These are phyloP conservation scores for Suillia variegata DNA, from an alignment of 2,888 invertebrate genomes.

Conservation along the genomic window DNA sequence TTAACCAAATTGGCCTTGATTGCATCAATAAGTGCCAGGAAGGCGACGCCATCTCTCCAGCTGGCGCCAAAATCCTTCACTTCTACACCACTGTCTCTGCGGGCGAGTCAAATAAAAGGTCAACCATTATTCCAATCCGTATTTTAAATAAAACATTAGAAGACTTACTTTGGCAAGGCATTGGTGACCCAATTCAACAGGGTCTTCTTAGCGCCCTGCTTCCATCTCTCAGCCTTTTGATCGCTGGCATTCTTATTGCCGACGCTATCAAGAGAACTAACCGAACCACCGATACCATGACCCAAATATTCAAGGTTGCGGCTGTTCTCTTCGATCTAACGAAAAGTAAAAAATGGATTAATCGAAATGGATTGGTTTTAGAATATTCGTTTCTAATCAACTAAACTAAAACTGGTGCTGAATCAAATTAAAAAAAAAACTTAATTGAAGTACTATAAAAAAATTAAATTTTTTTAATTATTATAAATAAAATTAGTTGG, in stretches of 20 bases:
- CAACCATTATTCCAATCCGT: conserved; percentile 36
- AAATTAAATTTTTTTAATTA: neutral
- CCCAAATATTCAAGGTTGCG: conserved; percentile 85
- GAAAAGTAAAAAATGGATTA: conserved; percentile 8
- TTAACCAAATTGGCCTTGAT: conserved; percentile 92
- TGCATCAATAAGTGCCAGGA: conserved; percentile 92
- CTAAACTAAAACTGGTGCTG: neutral
- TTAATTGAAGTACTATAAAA: neutral
- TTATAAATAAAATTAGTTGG: no score
- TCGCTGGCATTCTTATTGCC: conserved; percentile 66
- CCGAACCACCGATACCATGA: conserved; percentile 78
- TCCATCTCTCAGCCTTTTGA: conserved; percentile 73
- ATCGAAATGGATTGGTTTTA: neutral
- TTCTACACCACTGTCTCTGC: conserved; percentile 83
- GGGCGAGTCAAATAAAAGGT: neutral
- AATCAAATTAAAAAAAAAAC: neutral
- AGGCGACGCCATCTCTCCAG: conserved; percentile 95
- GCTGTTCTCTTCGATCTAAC: conserved; percentile 93
- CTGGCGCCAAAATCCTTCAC: conserved; percentile 93
- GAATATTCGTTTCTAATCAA: no score
- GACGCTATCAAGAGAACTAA: conserved; percentile 81
- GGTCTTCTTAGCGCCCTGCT: conserved; percentile 89
- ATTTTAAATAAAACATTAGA: neutral
- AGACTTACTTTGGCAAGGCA: conserved; percentile 77
- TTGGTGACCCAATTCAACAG: conserved; percentile 94